phyloP scores from a whole-genome alignment of 2,797 vertebrate genomes.

The Phataginus tetradactyla region DNA sequence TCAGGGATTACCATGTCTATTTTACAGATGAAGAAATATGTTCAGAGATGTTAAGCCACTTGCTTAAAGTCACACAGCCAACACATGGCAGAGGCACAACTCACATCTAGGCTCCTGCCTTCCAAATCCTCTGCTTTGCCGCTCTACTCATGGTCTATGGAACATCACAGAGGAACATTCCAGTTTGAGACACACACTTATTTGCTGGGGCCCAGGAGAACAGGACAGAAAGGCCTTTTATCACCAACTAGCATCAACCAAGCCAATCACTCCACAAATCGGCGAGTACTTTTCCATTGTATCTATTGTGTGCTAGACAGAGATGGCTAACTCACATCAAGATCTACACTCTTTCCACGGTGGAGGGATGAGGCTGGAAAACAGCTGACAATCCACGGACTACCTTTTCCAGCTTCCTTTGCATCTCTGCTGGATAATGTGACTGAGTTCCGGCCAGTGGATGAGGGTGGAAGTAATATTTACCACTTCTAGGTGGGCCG shows the following conservation, averaged over 20 bases:
- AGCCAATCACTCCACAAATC: not conserved
- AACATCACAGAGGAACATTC: not conserved
- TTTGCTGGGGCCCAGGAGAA: not conserved
- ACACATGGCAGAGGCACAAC: not conserved
- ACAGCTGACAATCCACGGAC: not conserved
- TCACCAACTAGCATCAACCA: not conserved
- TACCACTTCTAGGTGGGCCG: not conserved
- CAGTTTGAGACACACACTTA: not conserved
- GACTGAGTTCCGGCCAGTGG: not conserved
- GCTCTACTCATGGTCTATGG: not conserved
- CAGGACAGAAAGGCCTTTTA: not conserved
- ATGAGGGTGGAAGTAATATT: not conserved
- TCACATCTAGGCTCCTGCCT: not conserved
- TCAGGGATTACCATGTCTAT: not conserved
- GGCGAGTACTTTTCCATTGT: not conserved
- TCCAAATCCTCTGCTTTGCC: not conserved
- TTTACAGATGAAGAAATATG: not conserved
- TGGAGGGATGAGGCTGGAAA: not conserved
- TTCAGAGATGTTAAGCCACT: not conserved
- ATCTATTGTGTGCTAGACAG: not conserved
- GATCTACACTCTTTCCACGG: not conserved
- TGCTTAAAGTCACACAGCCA: not conserved
- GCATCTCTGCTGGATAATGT: not conserved
- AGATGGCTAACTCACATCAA: not conserved
- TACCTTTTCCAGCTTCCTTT: not conserved